A percentile compares a stretch with the other conserved stretches of the same genome.
phyloP scores from a whole-genome alignment of 2,888 invertebrate species.

The Deroplatys truncata region DNA sequence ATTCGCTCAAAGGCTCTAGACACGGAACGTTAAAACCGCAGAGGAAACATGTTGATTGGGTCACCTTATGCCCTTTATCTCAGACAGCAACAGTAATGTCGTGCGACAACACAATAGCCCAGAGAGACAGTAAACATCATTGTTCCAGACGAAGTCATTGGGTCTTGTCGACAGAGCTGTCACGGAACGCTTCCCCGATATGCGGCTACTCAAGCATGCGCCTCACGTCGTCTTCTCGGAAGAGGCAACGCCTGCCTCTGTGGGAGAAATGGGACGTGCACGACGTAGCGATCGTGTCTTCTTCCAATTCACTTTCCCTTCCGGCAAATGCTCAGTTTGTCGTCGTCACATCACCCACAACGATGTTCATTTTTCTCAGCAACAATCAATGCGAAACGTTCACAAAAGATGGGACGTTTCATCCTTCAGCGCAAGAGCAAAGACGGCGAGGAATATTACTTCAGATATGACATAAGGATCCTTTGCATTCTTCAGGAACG shows the following conservation, averaged over 20 bases:
- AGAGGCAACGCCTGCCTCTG: background rate
- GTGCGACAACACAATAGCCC: background rate
- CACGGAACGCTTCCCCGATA: background rate
- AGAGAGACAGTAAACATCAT: background rate
- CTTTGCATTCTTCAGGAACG: too few relatives aligned
- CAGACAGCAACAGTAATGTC: background rate
- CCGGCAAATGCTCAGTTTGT: background rate
- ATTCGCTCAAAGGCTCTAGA: background rate
- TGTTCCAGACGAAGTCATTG: background rate
- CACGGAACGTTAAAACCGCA: background rate
- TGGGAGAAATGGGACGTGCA: background rate
- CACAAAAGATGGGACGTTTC: background rate
- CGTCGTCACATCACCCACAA: background rate
- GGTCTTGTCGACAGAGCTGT: background rate
- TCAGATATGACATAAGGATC: too few relatives aligned
- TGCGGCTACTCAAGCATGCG: background rate
- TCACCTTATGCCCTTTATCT: background rate
- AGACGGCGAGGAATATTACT: background rate
- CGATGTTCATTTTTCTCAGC: background rate
- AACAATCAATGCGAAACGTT: background rate
- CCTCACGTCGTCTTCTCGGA: background rate
- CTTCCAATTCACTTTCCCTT: background rate
- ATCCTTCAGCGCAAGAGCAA: background rate
- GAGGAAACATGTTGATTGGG: too few relatives aligned
- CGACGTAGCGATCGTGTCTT: background rate